A percentile compares a stretch with the other conserved stretches of the same genome.
phyloP scores from a whole-genome alignment of 2,113 vertebrate genomes.

The Tychaedon coryphoeus region DNA sequence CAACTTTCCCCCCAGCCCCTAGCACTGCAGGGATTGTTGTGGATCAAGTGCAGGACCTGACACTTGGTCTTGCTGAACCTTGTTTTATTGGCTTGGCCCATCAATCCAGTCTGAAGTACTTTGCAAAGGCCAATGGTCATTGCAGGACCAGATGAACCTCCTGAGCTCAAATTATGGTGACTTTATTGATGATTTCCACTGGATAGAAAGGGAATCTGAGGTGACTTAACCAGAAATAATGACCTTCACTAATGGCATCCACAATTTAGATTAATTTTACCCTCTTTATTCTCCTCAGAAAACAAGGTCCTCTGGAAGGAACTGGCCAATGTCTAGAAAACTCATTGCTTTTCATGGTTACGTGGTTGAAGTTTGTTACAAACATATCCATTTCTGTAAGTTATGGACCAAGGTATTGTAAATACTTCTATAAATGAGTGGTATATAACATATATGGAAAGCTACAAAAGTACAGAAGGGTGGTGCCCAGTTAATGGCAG shows the following conservation, averaged over 20 bases:
- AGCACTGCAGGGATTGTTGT: not conserved
- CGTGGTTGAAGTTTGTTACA: not conserved
- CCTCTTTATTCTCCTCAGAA: not conserved
- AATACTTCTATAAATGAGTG: not conserved
- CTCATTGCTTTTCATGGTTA: not conserved
- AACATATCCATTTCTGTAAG: not conserved
- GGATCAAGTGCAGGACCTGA: not conserved
- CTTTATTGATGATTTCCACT: not conserved
- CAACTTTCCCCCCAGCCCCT: not conserved
- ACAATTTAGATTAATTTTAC: not conserved
- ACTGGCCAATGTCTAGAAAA: not conserved
- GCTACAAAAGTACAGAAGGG: not conserved
- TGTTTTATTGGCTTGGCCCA: accelerated
- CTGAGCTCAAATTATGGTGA: not conserved
- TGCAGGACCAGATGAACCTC: not conserved
- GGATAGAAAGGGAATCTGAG: not conserved
- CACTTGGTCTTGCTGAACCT: not conserved
- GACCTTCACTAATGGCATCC: not conserved
- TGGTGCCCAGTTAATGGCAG: not conserved
- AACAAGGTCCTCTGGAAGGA: not conserved
- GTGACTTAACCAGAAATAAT: not conserved
- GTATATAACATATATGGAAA: not conserved
- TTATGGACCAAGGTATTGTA: not conserved
- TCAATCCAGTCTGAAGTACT: not conserved
- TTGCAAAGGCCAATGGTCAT: not conserved